phyloP scores from a whole-genome alignment of 2,797 vertebrate genomes.

The Austrolebias charrua region DNA sequence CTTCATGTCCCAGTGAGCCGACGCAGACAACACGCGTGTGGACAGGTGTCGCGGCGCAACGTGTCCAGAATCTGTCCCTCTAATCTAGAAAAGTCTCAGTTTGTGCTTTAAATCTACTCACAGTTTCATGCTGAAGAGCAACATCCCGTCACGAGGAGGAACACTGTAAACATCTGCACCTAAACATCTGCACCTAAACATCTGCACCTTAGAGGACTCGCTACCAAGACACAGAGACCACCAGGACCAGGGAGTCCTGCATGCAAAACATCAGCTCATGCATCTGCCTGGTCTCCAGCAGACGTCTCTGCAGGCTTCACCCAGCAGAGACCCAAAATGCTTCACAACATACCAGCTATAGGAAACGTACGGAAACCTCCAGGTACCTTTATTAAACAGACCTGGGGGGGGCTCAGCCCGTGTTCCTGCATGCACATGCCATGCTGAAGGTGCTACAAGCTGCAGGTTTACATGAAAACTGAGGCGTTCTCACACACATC shows the following conservation, averaged over 20 bases:
- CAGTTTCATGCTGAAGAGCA: slow-evolving; percentile 61
- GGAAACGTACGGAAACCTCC: slow-evolving; percentile 94
- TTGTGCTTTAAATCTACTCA: slow-evolving; percentile 71
- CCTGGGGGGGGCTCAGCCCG: no score
- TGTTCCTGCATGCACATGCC: slow-evolving; percentile 83
- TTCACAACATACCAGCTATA: slow-evolving; percentile 90
- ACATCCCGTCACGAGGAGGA: slow-evolving; percentile 10
- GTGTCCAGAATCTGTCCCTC: slow-evolving; percentile 34
- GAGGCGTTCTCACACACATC: no score
- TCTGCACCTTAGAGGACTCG: slow-evolving; percentile 48
- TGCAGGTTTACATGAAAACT: neutral
- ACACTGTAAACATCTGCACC: slow-evolving; percentile 55
- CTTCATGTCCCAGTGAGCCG: neutral
- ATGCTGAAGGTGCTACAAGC: slow-evolving; percentile 53
- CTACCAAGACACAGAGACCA: slow-evolving; percentile 41
- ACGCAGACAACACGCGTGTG: neutral
- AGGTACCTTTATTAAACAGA: slow-evolving; percentile 89
- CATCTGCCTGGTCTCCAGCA: slow-evolving; percentile 80
- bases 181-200: no score
- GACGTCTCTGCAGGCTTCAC: slow-evolving; percentile 79
- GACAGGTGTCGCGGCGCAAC: slow-evolving; percentile 35
- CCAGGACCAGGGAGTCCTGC: slow-evolving; percentile 56
- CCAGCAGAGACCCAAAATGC: slow-evolving; percentile 87
- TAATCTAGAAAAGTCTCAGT: slow-evolving; percentile 29
- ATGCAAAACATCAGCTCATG: slow-evolving; percentile 95